A percentile compares a stretch with the other conserved stretches of the same genome.
Conservation (phyloP, 2,797 vertebrate species). For the Pempheris klunzingeri region DNA sequence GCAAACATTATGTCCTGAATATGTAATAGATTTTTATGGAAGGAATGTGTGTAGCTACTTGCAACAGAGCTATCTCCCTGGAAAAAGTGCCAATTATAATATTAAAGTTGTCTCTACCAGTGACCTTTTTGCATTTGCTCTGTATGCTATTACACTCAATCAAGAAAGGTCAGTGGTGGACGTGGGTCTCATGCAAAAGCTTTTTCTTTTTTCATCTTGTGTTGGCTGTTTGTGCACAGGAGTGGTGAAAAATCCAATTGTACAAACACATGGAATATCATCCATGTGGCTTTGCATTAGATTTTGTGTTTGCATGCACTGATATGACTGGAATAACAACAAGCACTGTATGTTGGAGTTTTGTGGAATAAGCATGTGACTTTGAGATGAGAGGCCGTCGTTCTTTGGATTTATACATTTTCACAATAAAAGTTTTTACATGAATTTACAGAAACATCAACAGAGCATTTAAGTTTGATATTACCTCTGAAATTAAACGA, state of each 20-base stretch:
- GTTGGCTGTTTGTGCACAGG: slow-evolving; percentile 60
- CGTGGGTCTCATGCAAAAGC: slow-evolving; percentile 80
- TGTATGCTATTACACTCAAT: slow-evolving; percentile 87
- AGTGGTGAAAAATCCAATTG: too few relatives aligned
- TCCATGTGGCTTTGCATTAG: slow-evolving; percentile 26
- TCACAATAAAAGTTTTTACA: not conserved
- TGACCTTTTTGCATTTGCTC: slow-evolving; percentile 87
- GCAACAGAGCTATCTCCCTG: slow-evolving; percentile 66
- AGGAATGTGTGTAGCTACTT: slow-evolving; percentile 38
- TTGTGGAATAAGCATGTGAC: not conserved
- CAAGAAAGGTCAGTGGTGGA: slow-evolving; percentile 85
- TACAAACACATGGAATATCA: slow-evolving; percentile 42
- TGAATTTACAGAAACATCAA: too few relatives aligned
- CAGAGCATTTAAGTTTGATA: not conserved
- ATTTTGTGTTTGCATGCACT: slow-evolving; percentile 31
- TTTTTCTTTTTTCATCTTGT: slow-evolving; percentile 47
- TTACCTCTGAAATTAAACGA: not conserved
- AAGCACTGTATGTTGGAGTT: not conserved
- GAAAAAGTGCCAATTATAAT: slow-evolving; percentile 85
- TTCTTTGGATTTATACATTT: not conserved
- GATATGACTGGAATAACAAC: not conserved
- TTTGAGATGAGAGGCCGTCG: not conserved
- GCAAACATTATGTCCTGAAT: slow-evolving; percentile 62
- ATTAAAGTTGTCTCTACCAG: slow-evolving; percentile 83
- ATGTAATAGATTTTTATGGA: slow-evolving; percentile 40